Conservation (phyloP, 2,113 vertebrate species). For the Holacanthus passer region DNA sequence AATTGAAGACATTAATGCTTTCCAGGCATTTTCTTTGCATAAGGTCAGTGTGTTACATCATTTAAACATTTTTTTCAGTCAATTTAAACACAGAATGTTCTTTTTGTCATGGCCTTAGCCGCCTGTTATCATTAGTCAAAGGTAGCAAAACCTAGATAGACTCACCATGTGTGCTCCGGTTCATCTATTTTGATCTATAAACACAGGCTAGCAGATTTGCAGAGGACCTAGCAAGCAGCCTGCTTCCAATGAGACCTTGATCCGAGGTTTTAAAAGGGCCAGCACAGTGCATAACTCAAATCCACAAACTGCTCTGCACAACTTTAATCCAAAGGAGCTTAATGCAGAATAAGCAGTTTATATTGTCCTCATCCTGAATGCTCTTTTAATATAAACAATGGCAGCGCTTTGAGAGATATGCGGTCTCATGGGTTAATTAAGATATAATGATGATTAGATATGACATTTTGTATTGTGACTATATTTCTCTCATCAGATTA, state of each 20-base stretch:
- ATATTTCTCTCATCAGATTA: constrained; percentile 69
- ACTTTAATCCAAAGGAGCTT: constrained; percentile 63
- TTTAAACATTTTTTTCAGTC: neutral
- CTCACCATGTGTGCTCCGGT: constrained; percentile 43
- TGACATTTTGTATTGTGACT: constrained; percentile 69
- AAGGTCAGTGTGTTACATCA: neutral
- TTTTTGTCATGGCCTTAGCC: neutral
- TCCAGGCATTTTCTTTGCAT: neutral
- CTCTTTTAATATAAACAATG: constrained; percentile 55
- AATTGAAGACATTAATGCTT: neutral
- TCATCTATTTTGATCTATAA: constrained; percentile 56
- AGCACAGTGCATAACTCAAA: constrained; percentile 61
- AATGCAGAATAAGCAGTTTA: constrained; percentile 67
- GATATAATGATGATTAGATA: constrained; percentile 66
- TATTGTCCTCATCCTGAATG: constrained; percentile 44
- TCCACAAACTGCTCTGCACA: constrained; percentile 62
- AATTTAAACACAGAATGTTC: constrained; percentile 4
- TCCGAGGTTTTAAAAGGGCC: constrained; percentile 61
- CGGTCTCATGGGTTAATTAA: constrained; percentile 61
- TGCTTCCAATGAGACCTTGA: constrained; percentile 48
- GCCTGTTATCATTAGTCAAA: constrained; percentile 17
- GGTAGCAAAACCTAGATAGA: constrained; percentile 27
- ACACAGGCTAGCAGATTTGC: constrained; percentile 16
- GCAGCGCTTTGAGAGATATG: constrained; percentile 60
- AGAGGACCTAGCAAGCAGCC: constrained; percentile 33